Conservation (phyloP, 2,888 invertebrate genomes). For the Sphaeridia pumilis region DNA sequence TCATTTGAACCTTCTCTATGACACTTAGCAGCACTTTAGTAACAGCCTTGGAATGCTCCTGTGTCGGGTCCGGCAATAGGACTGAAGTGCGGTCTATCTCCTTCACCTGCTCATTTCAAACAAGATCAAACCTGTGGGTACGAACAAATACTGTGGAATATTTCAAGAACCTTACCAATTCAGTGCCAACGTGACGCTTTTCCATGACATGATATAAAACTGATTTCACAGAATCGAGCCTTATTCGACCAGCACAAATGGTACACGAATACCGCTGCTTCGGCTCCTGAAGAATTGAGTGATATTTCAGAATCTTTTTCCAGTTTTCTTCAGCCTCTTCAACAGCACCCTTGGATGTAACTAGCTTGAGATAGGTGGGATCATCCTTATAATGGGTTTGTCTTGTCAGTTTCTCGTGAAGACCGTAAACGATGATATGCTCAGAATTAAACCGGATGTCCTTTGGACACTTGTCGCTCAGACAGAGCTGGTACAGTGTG, state of each 20-base stretch:
- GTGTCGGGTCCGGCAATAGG: not conserved
- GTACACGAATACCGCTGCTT: too few species aligned
- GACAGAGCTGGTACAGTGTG: not conserved
- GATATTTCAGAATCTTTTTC: too few species aligned
- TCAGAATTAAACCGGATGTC: conserved; percentile 5
- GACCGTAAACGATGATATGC: not conserved
- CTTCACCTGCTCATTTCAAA: not conserved
- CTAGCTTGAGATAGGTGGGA: too few species aligned
- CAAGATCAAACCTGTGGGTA: too few species aligned
- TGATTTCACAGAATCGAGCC: too few species aligned
- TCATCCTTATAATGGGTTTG: too few species aligned
- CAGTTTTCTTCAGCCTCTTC: too few species aligned
- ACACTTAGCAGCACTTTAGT: not conserved
- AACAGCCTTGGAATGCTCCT: not conserved
- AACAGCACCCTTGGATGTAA: too few species aligned
- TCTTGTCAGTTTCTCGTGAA: too few species aligned
- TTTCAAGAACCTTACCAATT: not conserved
- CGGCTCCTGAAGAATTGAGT: not conserved
- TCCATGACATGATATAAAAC: too few species aligned
- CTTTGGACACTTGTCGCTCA: not conserved
- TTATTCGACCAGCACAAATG: too few species aligned
- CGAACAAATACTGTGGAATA: not conserved
- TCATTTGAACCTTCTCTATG: not conserved
- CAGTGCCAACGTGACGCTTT: too few species aligned
- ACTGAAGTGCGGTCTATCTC: not conserved